Conservation (phyloP, 2,113 vertebrate species). For the Serilophus lunatus region DNA sequence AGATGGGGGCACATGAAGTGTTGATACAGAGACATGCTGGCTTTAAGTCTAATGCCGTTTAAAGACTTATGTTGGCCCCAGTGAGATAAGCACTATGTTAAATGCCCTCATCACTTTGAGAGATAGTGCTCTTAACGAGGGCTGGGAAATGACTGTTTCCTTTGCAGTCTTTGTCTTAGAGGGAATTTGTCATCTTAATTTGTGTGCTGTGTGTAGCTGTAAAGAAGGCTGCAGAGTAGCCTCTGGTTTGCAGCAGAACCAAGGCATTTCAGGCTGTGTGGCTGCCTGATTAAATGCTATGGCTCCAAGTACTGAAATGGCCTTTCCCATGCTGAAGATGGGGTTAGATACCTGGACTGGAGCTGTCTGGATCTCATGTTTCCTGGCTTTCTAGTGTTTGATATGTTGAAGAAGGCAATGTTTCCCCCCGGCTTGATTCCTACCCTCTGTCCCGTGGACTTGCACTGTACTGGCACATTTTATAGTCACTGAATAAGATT, state of each 20-base stretch:
- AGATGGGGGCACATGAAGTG: accelerated
- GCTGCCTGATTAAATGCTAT: not conserved
- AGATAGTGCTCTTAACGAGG: not conserved
- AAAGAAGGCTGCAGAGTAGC: not conserved
- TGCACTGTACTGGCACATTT: not conserved
- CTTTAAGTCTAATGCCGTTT: not conserved
- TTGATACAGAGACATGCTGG: accelerated
- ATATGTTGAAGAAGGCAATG: not conserved
- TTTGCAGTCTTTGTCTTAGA: not conserved
- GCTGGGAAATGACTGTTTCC: not conserved
- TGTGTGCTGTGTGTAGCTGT: not conserved
- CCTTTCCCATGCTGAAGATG: not conserved
- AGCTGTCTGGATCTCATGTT: not conserved
- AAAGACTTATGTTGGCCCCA: not conserved
- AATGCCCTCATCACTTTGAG: not conserved
- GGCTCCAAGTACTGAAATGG: not conserved
- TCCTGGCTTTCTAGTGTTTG: not conserved
- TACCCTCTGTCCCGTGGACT: accelerated
- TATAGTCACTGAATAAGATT: not conserved
- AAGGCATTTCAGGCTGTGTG: not conserved
- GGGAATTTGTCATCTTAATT: not conserved
- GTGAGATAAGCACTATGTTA: not conserved
- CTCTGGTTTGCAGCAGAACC: not conserved
- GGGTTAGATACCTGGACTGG: not conserved
- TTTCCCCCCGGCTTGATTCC: not conserved